Percentiles rank a stretch among this genome's conserved stretches.
phyloP scores from a whole-genome alignment of 2,797 vertebrate genomes.

The Falco peregrinus region DNA sequence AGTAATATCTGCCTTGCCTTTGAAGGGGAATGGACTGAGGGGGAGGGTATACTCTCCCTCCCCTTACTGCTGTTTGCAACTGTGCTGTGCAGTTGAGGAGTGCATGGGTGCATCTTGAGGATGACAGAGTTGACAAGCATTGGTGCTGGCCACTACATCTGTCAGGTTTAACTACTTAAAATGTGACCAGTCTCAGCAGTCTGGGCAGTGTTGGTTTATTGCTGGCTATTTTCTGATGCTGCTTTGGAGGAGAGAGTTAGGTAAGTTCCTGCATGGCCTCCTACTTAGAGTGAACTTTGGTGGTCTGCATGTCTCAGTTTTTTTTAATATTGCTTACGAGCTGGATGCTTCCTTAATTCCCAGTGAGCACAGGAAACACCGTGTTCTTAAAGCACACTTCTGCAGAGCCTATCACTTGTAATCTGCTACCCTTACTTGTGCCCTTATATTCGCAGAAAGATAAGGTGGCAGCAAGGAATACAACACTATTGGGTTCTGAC shows the following conservation, averaged over 20 bases:
- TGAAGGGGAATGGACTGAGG: neutral
- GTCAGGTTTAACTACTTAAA: neutral
- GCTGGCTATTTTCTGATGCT: neutral
- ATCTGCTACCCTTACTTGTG: constrained; percentile 67
- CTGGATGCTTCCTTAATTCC: neutral
- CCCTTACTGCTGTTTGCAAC: neutral
- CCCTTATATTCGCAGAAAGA: constrained; percentile 69
- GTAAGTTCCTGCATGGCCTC: neutral
- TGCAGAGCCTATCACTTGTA: constrained; percentile 49
- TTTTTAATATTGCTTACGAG: neutral
- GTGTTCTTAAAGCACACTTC: constrained; percentile 46
- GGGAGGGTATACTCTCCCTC: neutral
- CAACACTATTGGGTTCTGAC: constrained; percentile 57
- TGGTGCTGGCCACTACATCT: neutral
- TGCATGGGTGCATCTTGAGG: neutral
- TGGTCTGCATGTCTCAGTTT: neutral
- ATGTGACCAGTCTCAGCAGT: neutral
- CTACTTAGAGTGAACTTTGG: neutral
- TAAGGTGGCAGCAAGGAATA: constrained; percentile 64
- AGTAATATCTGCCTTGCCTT: neutral
- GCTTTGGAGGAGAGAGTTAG: neutral
- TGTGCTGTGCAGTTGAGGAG: neutral
- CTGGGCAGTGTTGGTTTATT: neutral
- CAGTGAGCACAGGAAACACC: neutral
- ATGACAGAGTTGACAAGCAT: neutral